Evolutionary conservation across 1,140 invertebrate genomes (phyloP), one percentile per base, ranked within the genome.

Genomic region (Melipona quadrifasciata): DNA sequence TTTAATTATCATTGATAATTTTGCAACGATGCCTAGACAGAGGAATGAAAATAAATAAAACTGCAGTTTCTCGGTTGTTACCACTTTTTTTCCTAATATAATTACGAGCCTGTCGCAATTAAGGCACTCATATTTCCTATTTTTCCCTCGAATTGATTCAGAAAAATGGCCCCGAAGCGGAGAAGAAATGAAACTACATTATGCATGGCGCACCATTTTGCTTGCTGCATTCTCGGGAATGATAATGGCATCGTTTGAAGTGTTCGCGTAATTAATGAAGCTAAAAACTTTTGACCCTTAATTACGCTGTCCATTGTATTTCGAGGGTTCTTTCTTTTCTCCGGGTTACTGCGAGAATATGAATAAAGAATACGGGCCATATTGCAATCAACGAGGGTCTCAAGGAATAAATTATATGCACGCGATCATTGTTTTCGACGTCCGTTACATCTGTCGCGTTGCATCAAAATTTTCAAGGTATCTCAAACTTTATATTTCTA

Each of bases 181-280:
- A 53, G 65, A 61, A 80, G 72, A 80, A 76, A 79, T 53, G 85
- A 89, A 86, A 89, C 84, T 89, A 89, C 80, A 89, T 87, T 79
- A 75, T 82, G 74, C 81, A 84, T 68, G 84, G 81, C 58, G 71
- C 58, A 83, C 74, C 77, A 58, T 86, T 89, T 86, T 84, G 77
- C 85, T 78, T 77, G 88, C 72, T 88, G 87, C 84, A 86, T 79
- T 89, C 75, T 70, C 80, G 75, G 81, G 82, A 47, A 86, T 89
- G 85, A 89, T 89, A 89, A 89, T 89, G 84, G 87, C 88, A 53
- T 86, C 88, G 82, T 89, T 89, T 89, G 78, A 89, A 89, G 70
- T 87, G 81, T 89, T 89, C 81, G 81, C 86, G 88, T 89, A 89
- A 89, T 89, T 89, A 89, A 89, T 85, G 88, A 86, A 89, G 84